These are phyloP conservation scores for roundworm (Caenorhabditis elegans) DNA, from an alignment of 1,140 invertebrate genomes.

Conservation along the genomic window WBcel235 BX284606.5:16019001-16019500, in stretches of 20 bases:
- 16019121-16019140: constrained; percentile 80
- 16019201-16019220: constrained; percentile 85
- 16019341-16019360: no score
- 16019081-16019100: constrained; percentile 80
- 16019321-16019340: no score
- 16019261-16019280: constrained; percentile 74
- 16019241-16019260: constrained; percentile 97
- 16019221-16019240: constrained; percentile 97
- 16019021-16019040: constrained; percentile 37
- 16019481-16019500: no score
- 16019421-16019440: no score
- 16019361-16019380: neutral
- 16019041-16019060: constrained; percentile 43
- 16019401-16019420: no score
- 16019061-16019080: constrained; percentile 38
- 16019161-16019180: neutral
- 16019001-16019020: neutral
- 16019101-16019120: constrained; percentile 90
- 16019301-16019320: no score
- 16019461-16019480: no score
- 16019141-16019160: neutral
- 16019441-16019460: no score
- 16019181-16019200: constrained; percentile 56
- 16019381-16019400: neutral
- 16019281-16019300: no score